Evolutionary conservation across 2,888 invertebrate species (phyloP).

Genomic region (Opisthograptis luteolata): DNA sequence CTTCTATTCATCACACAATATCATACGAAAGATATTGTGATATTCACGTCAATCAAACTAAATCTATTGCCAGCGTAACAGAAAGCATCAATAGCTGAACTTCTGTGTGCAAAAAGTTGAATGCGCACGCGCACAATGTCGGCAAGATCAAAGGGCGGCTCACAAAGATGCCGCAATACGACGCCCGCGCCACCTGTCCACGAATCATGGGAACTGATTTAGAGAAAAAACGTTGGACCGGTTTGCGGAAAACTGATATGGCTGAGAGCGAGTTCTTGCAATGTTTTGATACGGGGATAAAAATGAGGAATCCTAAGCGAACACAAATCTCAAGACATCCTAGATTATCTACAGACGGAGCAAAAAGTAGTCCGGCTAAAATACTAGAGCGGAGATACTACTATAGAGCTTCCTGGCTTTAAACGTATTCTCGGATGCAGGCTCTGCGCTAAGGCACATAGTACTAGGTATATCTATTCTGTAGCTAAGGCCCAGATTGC

Average conservation of each 20-base stretch:
- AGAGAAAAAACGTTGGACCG: slow-evolving; percentile 46
- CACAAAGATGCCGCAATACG: slow-evolving; percentile 72
- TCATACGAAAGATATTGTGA: slow-evolving; percentile 26
- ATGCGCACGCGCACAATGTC: slow-evolving; percentile 76
- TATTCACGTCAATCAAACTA: slow-evolving; percentile 41
- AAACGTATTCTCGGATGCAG: slow-evolving; percentile 28
- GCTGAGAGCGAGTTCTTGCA: slow-evolving; percentile 24
- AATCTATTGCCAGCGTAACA: slow-evolving; percentile 46
- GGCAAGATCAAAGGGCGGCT: slow-evolving; percentile 67
- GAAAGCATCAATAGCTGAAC: slow-evolving; percentile 59
- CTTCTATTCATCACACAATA: slow-evolving; percentile 24
- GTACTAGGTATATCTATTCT: too few species aligned
- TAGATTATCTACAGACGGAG: slow-evolving; percentile 1
- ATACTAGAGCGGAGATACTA: not conserved
- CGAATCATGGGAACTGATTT: slow-evolving; percentile 76
- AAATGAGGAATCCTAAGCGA: slow-evolving; percentile 10
- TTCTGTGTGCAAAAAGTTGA: slow-evolving; percentile 67
- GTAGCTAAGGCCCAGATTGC: too few species aligned
- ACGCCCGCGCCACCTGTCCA: slow-evolving; percentile 78
- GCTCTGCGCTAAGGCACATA: too few species aligned
- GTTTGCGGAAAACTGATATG: slow-evolving; percentile 40
- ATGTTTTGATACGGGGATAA: slow-evolving; percentile 27
- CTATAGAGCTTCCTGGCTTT: slow-evolving; percentile 13
- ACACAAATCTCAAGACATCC: slow-evolving; percentile 1
- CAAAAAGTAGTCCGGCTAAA: slow-evolving; percentile 18